phyloP scores from a whole-genome alignment of 1,140 invertebrate species.

The Macrosteles quadrilineatus region DNA sequence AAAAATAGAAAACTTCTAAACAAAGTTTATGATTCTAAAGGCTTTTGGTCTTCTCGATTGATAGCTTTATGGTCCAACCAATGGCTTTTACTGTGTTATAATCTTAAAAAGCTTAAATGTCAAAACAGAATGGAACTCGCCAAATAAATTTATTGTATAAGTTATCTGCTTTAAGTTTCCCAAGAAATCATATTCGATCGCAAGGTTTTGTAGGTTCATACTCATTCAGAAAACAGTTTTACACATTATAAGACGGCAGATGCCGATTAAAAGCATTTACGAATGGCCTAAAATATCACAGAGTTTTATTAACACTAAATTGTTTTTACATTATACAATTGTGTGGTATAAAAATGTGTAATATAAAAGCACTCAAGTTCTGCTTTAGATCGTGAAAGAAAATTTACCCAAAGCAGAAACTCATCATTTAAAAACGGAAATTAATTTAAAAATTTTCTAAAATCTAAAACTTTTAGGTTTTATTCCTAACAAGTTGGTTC shows the following conservation, averaged over 20 bases:
- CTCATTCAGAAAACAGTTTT: background rate
- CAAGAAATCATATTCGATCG: background rate
- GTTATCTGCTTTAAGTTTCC: background rate
- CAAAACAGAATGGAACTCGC: background rate
- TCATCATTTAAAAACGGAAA: background rate
- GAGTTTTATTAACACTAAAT: background rate
- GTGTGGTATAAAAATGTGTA: too few relatives aligned
- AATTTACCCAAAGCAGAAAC: too few relatives aligned
- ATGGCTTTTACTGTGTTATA: background rate
- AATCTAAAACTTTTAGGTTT: background rate
- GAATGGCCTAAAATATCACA: constrained; percentile 13
- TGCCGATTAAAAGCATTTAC: background rate
- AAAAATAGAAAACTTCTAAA: too few relatives aligned
- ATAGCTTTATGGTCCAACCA: too few relatives aligned
- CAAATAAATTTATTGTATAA: background rate
- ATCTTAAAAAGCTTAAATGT: background rate
- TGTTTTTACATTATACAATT: too few relatives aligned
- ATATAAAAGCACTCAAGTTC: too few relatives aligned
- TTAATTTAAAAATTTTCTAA: background rate
- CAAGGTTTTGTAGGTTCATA: background rate
- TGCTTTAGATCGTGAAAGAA: too few relatives aligned
- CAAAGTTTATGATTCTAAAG: too few relatives aligned
- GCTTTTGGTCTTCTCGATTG: too few relatives aligned
- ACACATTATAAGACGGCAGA: background rate
- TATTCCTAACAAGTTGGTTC: too few relatives aligned